Base-by-base conservation (phyloP, 1,140 invertebrate genomes). In the Oscheius sp. region DNA sequence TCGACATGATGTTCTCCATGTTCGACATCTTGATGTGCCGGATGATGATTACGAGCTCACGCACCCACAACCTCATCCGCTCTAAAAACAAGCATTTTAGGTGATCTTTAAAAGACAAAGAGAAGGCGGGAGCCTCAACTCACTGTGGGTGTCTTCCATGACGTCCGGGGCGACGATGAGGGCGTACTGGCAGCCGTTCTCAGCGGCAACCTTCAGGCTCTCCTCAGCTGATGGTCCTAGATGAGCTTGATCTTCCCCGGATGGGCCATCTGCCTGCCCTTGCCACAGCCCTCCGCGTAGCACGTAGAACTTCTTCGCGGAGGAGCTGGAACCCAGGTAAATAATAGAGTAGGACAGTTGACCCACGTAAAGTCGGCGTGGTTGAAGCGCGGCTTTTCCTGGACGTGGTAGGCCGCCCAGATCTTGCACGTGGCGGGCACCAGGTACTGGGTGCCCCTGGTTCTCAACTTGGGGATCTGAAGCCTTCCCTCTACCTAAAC, bases 121-220 rank as follows among this genome's bases (percentile, higher is more conserved):
- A 7, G 29, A 3, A 32, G 32, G 13, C 18, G 1, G n/a, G n/a
- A n/a, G n/a, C n/a, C n/a, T n/a, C n/a, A 1, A 73, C 71, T 38
- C 42, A 73, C 71, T 23, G 36, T 74, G 72, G 3, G 63, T 20
- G 42, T 68, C 35, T 20, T 35, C 68, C 26, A 74, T 52, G 3
- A 18, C 35, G 38, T 74, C 72, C 26, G 36, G 35, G 34, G 72
- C 62, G 36, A 74, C n/a, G n/a, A n/a, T n/a, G n/a, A n/a, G n/a
- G n/a, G n/a, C n/a, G n/a, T n/a, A n/a, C n/a, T n/a, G n/a, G n/a
- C n/a, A n/a, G n/a, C n/a, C n/a, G n/a, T n/a, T n/a, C n/a, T n/a
- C n/a, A n/a, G n/a, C n/a, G n/a, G n/a, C n/a, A n/a, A n/a, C n/a
- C n/a, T n/a, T n/a, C n/a, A n/a, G n/a, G n/a, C n/a, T n/a, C n/a